Evolutionary conservation across 2,113 vertebrate species (phyloP), one percentile per base, ranked within the genome.

Genomic region (Pedionomus torquatus): DNA sequence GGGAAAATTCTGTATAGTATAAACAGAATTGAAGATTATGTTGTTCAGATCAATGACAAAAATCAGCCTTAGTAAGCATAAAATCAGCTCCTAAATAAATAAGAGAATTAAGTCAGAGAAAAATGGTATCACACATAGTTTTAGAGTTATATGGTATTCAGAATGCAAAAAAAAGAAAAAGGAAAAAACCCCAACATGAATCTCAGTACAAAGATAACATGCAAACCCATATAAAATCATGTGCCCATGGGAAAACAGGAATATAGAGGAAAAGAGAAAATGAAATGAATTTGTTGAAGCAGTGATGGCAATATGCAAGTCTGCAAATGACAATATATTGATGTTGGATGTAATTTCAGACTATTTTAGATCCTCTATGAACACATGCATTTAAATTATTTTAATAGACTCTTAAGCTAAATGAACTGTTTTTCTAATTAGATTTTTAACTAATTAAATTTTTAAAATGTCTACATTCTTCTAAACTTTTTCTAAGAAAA

Each of bases 251-350:
- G 13, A 79, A 89, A 79, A 70, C 1, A 76, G 2, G 17, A 74
- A 57, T 37, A 61, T 31, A 6, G 16, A 83, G 31, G 33, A 57
- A 60, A 77, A 86, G 7, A 44, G 4, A 19, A 15, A 65, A 28
- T 18, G 24, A 75, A 17, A 9, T 5, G 5, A 60, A 3, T 64
- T 82, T 46, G 15, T 35, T 63, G n/a, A 35, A 83, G 41, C 11
- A 52, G 18, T 37, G 54, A 48, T n/a, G 3, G 28, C 46, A 33
- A 33, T 30, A 51, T 14, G 5, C 18, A 75, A 46, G 52, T 14
- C 55, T 31, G 16, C 0, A 0, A 83, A 66, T 7, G 72, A 11
- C 9, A 44, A 7, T 13, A 21, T 79, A 18, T 80, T 66, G 69
- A 41, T 39, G 3, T 8, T 33, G 17, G 17, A 20, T 89, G 15